Base-by-base conservation (phyloP, 1,140 invertebrate species). In the Bicyclus anynana region DNA sequence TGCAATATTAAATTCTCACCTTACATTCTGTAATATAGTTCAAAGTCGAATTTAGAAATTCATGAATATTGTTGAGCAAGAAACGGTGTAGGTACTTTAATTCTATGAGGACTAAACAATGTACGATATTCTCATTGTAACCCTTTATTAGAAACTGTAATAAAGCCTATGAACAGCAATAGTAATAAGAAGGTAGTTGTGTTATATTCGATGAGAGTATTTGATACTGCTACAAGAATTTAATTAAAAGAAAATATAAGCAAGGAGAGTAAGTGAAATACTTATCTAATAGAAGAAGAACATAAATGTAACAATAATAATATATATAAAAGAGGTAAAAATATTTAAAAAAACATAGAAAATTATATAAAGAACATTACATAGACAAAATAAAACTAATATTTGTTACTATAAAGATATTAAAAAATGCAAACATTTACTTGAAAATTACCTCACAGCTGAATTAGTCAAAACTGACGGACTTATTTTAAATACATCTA, bases 91-190 rank as follows among this genome's bases (percentile, higher is more conserved):
- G 16, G 16, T 38, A 38, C 13, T 38, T 38, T 38, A 16, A 16
- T 7, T 16, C 37, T 38, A 38, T 38, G 14, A 17, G 12, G 5
- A 13, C 6, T 38, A 10, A 38, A 38, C 37, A 38, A 17, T 38
- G 37, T 38, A 38, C 37, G 16, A 38, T 38, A 38, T 38, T 3
- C 16, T 2, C 16, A 33, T 33, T 12, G 29, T 33, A 33, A n/a
- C 37, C 37, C 13, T 38, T 38, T 17, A 38, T 16, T 17, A 38
- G 5, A 16, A 12, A 38, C 16, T 44, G 18, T 20, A 44, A n/a
- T 44, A 20, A 44, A 44, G 40, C 40, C 18, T 44, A 44, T 44
- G 16, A 20, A 44, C 40, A 44, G 40, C 40, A 44, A 12, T 20
- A 44, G 9, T n/a, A 20, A 20, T 20, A 20, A 20, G 18, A 10